Base-by-base conservation (phyloP, 2,113 vertebrate species). In the Parotia lawesii region DNA sequence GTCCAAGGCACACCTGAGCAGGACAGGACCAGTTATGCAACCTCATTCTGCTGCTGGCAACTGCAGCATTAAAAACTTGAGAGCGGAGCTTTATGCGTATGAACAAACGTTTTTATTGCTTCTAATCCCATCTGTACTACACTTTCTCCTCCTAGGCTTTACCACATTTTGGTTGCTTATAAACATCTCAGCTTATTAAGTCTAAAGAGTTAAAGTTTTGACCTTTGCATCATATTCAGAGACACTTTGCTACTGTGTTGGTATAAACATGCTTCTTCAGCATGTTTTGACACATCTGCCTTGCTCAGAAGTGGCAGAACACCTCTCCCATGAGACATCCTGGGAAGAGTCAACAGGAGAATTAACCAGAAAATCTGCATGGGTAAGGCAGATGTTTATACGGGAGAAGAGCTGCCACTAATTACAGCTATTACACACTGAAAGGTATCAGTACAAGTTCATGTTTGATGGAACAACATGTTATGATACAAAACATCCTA, bases 321-420 rank as follows among this genome's bases (percentile, higher is more conserved):
- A 67, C 45, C 67, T 80, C 74, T 84, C 44, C 40, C 37, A 47
- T 16, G 21, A 91, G 37, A 76, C 29, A 45, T 24, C 15, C 54
- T 80, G 37, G 21, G n/a, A 87, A 90, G 29, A 92, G n/a, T 5
- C 48, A 92, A 40, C 16, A 53, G 57, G 31, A 90, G 48, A 85
- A 67, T 47, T 76, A 82, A 85, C 11, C 57, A 82, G 61, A 61
- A 78, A 78, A 69, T 27, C 80, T 38, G 44, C 65, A 72, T 31
- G 35, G 54, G 74, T 89, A 79, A 85, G 72, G 44, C 23, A 71
- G 61, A 48, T 69, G 54, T 91, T 95, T 89, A 50, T 37, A 73
- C 11, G n/a, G 18, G 28, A 91, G 15, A 89, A 71, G 45, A 92
- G 23, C 40, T 57, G 61, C 61, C 10, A 5, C 37, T 87, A 89